Evolutionary conservation across 2,113 vertebrate genomes (phyloP).

Genomic region (Microtus richardsoni): DNA sequence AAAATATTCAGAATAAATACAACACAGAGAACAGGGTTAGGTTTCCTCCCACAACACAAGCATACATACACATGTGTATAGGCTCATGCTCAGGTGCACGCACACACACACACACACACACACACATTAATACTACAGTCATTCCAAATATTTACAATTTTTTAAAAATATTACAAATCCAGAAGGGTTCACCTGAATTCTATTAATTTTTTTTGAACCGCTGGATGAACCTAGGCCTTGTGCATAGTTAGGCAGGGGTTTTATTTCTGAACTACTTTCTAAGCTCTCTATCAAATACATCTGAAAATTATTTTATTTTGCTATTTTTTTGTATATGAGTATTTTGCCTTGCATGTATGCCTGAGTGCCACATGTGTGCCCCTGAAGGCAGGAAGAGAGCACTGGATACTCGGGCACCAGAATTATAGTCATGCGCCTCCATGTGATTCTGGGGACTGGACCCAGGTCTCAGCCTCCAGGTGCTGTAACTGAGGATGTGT

Average conservation of each 20-base stretch:
- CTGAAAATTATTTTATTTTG: background rate
- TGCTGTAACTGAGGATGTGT: background rate
- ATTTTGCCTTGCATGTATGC: background rate
- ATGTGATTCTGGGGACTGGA: background rate
- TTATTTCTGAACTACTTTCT: background rate
- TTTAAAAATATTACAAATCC: background rate
- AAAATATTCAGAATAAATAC: slow-evolving; percentile 9
- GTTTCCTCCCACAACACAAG: no score
- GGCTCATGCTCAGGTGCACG: no score
- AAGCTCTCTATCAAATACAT: background rate
- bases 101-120: background rate
- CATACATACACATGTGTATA: background rate
- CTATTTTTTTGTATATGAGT: background rate
- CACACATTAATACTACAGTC: background rate
- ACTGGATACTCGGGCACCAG: background rate
- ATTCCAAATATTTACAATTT: background rate
- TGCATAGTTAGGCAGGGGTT: background rate
- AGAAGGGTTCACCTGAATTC: background rate
- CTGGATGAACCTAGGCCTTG: background rate
- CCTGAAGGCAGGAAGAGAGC: background rate
- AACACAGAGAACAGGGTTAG: background rate
- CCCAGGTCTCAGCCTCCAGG: background rate
- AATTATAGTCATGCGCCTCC: background rate
- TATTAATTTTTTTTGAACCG: background rate
- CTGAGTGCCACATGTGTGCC: background rate